A percentile compares a stretch with the other conserved stretches of the same genome.
Evolutionary conservation across 2,797 vertebrate species (phyloP).

Genomic region (Buphagus erythrorhynchus): DNA sequence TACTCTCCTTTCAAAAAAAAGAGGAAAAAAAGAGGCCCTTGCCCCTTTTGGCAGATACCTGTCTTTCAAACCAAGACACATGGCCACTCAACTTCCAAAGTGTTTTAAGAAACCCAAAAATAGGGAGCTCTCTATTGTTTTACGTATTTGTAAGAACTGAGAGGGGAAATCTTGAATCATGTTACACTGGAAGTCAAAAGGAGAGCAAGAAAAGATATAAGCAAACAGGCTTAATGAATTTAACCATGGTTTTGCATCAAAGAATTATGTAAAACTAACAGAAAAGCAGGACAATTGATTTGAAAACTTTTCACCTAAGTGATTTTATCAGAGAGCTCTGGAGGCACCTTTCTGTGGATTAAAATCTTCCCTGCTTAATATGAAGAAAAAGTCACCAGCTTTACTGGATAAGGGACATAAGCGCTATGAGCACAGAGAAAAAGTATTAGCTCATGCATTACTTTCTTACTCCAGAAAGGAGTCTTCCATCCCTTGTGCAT

Average conservation of each 20-base stretch:
- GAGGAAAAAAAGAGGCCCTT: too few species aligned
- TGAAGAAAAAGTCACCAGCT: neutral
- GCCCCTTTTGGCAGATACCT: too few species aligned
- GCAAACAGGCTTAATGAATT: neutral
- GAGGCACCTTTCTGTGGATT: neutral
- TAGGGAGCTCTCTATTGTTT: neutral
- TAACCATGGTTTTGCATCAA: neutral
- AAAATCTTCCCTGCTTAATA: neutral
- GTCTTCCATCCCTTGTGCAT: neutral
- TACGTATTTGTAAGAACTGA: neutral
- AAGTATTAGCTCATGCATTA: neutral
- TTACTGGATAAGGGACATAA: neutral
- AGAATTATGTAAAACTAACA: neutral
- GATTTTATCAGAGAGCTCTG: neutral
- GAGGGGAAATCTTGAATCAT: neutral
- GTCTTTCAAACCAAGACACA: too few species aligned
- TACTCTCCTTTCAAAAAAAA: too few species aligned
- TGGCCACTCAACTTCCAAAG: neutral
- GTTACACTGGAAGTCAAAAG: neutral
- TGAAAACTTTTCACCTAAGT: neutral
- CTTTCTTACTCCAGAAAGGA: neutral
- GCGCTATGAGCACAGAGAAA: neutral
- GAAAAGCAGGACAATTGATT: neutral
- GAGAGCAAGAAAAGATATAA: neutral
- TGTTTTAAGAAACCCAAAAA: neutral